These are phyloP conservation scores for Eciton burchellii DNA, from an alignment of 1,140 invertebrate genomes.

Conservation along the genomic window DNA sequence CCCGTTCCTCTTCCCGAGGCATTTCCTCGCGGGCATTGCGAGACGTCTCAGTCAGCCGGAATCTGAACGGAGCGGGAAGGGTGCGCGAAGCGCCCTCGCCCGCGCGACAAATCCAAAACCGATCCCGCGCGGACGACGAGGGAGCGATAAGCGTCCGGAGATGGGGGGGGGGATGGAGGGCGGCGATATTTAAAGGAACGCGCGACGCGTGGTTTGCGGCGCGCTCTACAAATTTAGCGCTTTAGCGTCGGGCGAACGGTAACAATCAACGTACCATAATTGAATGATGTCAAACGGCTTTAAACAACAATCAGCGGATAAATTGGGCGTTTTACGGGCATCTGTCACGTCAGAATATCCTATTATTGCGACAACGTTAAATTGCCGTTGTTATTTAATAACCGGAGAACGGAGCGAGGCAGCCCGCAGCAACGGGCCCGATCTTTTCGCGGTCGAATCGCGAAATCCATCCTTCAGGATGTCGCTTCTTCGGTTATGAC, in stretches of 20 bases:
- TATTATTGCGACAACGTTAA: background rate
- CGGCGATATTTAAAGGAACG: no score
- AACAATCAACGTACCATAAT: no score
- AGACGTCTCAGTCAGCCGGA: constrained; percentile 25
- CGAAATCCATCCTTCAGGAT: no score
- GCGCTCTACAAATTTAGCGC: no score
- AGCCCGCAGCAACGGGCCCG: no score
- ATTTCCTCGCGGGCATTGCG: constrained; percentile 79
- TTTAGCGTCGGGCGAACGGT: background rate
- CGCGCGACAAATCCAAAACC: constrained; percentile 77
- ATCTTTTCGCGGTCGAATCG: no score
- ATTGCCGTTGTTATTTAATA: background rate
- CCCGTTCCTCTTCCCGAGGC: constrained; percentile 82
- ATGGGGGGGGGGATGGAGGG: no score
- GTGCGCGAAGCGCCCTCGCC: constrained; percentile 63
- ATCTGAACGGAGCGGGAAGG: constrained; percentile 54
- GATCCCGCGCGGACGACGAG: constrained; percentile 61
- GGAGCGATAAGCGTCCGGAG: constrained; percentile 36
- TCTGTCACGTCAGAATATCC: background rate
- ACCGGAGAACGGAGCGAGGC: background rate
- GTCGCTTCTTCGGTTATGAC: background rate
- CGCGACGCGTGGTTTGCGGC: no score
- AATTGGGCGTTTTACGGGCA: background rate
- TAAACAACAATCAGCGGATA: background rate
- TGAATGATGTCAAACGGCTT: background rate